These are phyloP conservation scores for Pangasius sanitwongsei DNA, from an alignment of 2,797 vertebrate species.

Conservation along the genomic window DNA sequence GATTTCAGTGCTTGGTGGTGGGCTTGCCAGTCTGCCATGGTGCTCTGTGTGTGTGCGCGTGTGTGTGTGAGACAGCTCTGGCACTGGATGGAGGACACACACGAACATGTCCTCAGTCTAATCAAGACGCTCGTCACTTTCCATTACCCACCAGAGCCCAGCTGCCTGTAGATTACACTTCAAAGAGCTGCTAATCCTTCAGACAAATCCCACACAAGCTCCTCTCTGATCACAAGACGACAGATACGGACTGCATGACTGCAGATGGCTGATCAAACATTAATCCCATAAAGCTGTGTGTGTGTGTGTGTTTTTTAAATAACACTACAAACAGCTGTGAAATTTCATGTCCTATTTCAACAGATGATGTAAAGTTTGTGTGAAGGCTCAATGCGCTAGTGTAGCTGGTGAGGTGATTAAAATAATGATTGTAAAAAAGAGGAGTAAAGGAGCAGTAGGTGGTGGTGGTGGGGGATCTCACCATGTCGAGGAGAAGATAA, in stretches of 20 bases:
- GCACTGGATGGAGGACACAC: conserved; percentile 12
- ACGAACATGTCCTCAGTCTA: not conserved
- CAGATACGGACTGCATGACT: conserved; percentile 27
- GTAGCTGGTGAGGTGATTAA: not conserved
- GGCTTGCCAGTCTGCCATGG: not conserved
- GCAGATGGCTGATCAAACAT: conserved; percentile 16
- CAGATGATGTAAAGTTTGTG: not conserved
- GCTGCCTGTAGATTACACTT: conserved; percentile 43
- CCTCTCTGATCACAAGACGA: conserved; percentile 32
- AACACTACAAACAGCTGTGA: not conserved
- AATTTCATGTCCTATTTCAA: not conserved
- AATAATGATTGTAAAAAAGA: not conserved
- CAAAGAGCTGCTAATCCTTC: conserved; percentile 45
- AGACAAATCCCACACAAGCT: conserved; percentile 41
- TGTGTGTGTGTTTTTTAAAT: not conserved
- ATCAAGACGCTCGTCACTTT: conserved; percentile 41
- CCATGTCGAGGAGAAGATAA: conserved; percentile 98
- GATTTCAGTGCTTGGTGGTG: conserved; percentile 13
- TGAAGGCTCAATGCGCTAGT: not conserved
- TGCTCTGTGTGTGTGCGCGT: not conserved
- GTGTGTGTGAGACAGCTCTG: conserved; percentile 4
- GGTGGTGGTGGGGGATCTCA: conserved; percentile 56
- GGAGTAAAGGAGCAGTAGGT: not conserved
- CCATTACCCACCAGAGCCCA: conserved; percentile 31
- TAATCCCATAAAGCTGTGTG: conserved; percentile 15